These are phyloP conservation scores for Hydractinia echinata DNA, from an alignment of 30 jellyfish, hydroid and myxozoan species.

Conservation along the genomic window DNA sequence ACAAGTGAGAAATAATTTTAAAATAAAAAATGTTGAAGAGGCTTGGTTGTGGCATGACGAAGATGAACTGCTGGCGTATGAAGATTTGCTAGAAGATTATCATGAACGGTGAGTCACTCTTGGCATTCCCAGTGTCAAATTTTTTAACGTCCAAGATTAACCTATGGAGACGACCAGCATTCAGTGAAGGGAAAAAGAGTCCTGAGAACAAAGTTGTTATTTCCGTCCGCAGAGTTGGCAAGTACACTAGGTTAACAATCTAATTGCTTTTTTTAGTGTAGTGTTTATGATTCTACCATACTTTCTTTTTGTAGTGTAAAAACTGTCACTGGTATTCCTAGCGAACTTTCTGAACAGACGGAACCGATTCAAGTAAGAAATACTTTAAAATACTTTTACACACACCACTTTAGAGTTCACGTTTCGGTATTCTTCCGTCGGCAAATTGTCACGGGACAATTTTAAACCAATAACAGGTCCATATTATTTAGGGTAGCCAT, in stretches of 20 bases:
- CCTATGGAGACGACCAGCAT: background rate
- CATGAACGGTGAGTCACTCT: slow-evolving; percentile 54
- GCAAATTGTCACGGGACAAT: no score
- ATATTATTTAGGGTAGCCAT: no score
- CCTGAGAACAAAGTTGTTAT: background rate
- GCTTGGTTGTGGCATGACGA: slow-evolving; percentile 94
- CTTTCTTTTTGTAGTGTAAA: slow-evolving; percentile 45
- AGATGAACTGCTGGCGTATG: slow-evolving; percentile 69
- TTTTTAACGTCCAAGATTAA: background rate
- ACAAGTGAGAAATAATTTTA: slow-evolving; percentile 13
- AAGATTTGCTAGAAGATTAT: slow-evolving; percentile 56
- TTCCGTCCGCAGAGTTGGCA: background rate
- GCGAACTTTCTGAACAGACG: slow-evolving; percentile 48
- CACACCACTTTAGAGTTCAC: no score
- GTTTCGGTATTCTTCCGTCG: no score
- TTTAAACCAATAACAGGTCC: no score
- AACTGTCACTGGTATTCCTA: slow-evolving; percentile 66
- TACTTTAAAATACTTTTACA: background rate
- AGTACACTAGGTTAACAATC: background rate
- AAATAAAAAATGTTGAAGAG: slow-evolving; percentile 24
- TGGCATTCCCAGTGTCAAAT: background rate
- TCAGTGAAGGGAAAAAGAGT: no score
- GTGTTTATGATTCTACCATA: background rate
- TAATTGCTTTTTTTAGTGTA: background rate
- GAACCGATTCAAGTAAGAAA: slow-evolving; percentile 80